A percentile compares a stretch with the other conserved stretches of the same genome.
Conservation (phyloP, 2,888 invertebrate genomes). For the Cataglyphis rosenhaueri region DNA sequence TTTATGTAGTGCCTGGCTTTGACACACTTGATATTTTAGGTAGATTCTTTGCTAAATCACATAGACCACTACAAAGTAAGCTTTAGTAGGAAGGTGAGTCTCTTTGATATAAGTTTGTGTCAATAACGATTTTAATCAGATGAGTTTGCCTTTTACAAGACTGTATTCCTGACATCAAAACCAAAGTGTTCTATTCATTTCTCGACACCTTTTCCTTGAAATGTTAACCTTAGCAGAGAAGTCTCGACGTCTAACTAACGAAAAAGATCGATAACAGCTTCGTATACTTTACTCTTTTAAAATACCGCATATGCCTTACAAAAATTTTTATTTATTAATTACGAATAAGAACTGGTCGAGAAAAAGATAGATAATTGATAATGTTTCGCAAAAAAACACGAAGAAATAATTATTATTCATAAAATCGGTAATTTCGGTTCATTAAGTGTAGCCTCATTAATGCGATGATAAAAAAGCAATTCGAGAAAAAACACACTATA, state of each 20-base stretch:
- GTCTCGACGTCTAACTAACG: conserved; percentile 11
- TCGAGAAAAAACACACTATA: neutral
- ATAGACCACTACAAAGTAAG: neutral
- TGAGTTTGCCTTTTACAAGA: conserved; percentile 33
- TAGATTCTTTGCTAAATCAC: neutral
- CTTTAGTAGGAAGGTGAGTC: conserved; percentile 21
- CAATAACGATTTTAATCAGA: conserved; percentile 58
- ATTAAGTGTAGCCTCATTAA: neutral
- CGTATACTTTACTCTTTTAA: conserved; percentile 25
- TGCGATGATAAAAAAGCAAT: neutral
- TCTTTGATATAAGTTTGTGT: conserved; percentile 50
- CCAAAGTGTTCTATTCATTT: conserved; percentile 53
- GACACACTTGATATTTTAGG: neutral
- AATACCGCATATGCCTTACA: conserved; percentile 2
- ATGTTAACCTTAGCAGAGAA: conserved; percentile 6
- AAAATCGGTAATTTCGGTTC: neutral
- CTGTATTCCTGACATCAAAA: conserved; percentile 14
- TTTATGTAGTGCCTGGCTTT: neutral
- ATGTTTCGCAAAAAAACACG: neutral
- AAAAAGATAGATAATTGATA: conserved; percentile 14
- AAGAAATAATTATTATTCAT: conserved; percentile 16
- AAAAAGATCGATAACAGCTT: conserved; percentile 33
- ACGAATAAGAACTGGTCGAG: neutral
- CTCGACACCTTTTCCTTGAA: conserved; percentile 52
- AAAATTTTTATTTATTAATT: conserved; percentile 21